phyloP scores from a whole-genome alignment of 1,140 invertebrate genomes.

The Papilio xuthus region DNA sequence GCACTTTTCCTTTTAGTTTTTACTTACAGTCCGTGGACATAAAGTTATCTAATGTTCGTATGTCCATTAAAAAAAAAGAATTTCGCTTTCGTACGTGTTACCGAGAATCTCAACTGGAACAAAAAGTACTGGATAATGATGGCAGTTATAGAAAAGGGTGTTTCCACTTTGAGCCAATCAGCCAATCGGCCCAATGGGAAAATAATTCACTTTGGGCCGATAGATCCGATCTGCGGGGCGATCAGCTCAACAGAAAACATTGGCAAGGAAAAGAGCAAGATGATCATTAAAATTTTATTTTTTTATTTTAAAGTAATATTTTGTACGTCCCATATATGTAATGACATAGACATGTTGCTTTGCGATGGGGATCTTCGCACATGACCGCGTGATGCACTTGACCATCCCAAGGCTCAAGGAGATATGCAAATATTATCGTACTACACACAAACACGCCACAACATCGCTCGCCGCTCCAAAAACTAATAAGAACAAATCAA shows the following conservation, averaged over 20 bases:
- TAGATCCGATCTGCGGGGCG: too few species aligned
- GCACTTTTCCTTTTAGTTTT: too few species aligned
- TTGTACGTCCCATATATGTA: not conserved
- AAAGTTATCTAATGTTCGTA: too few species aligned
- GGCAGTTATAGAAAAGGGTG: too few species aligned
- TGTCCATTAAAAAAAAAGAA: not conserved
- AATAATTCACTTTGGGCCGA: too few species aligned
- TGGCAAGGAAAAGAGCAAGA: too few species aligned
- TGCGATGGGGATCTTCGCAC: constrained; percentile 50
- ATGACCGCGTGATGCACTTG: constrained; percentile 59
- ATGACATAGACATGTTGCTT: constrained; percentile 39
- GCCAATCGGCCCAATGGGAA: too few species aligned
- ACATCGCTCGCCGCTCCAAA: constrained; percentile 55
- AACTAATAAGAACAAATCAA: constrained; percentile 59
- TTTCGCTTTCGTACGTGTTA: not conserved
- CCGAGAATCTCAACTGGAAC: too few species aligned
- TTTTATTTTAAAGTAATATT: not conserved
- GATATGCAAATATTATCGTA: constrained; percentile 65
- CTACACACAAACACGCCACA: not conserved
- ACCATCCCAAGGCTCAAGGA: constrained; percentile 62
- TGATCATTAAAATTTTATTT: not conserved
- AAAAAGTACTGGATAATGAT: too few species aligned
- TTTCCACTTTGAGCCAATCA: too few species aligned
- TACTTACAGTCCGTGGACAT: too few species aligned
- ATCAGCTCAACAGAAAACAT: too few species aligned